Evolutionary conservation across 2,797 vertebrate species (phyloP).

Genomic region (Tamandua tetradactyla): DNA sequence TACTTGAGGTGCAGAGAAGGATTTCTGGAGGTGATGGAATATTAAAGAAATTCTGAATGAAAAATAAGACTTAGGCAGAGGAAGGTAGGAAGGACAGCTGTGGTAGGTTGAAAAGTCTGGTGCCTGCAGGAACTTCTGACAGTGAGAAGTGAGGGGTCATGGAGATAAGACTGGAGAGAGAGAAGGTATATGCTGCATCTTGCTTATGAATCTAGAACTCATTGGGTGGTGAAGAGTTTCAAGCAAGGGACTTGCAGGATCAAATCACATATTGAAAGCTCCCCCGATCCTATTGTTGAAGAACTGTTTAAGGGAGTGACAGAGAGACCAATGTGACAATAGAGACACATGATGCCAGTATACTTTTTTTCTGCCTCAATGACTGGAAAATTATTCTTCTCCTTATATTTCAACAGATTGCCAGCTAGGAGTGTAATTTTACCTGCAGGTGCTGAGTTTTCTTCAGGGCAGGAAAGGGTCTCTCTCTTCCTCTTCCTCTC

Average conservation of each 20-base stretch:
- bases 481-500: neutral
- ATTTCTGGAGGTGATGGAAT: neutral
- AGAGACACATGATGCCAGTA: neutral
- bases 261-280: neutral
- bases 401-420: neutral
- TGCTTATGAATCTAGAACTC: neutral
- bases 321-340: neutral
- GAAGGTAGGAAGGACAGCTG: neutral
- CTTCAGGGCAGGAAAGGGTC: neutral
- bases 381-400: neutral
- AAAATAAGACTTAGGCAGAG: neutral
- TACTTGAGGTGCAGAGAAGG: neutral
- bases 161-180: neutral
- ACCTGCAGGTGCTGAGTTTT: neutral
- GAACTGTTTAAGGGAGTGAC: neutral
- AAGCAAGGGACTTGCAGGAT: neutral
- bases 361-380: neutral
- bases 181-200: too few species aligned
- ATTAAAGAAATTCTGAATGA: neutral
- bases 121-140: neutral
- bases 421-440: neutral
- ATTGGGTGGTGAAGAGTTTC: neutral
- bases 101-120: too few species aligned
- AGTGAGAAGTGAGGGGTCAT: neutral
- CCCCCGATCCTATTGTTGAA: neutral